These are phyloP conservation scores for Grantiella picta DNA, from an alignment of 2,113 vertebrate species.

Conservation along the genomic window DNA sequence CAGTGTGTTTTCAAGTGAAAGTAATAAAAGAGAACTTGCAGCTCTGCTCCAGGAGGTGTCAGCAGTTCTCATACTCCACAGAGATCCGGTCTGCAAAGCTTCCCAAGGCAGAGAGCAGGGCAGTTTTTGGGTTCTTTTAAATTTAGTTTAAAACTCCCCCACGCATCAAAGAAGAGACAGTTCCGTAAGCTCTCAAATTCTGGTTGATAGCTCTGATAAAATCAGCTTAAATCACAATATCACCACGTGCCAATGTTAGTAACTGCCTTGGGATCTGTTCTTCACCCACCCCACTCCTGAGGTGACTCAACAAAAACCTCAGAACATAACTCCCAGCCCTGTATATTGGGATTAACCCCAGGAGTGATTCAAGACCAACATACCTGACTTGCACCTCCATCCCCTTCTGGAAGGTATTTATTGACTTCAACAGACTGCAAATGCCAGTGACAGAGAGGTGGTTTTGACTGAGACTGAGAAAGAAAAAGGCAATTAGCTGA, in stretches of 20 bases:
- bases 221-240: background rate
- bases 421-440: conserved; percentile 62
- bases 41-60: background rate
- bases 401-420: conserved; percentile 60
- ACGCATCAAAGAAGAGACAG: background rate
- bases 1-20: background rate
- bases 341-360: background rate
- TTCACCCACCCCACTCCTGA: background rate
- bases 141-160: background rate
- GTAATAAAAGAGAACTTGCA: background rate
- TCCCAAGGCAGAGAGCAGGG: background rate
- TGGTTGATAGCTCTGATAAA: background rate
- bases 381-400: conserved; percentile 78
- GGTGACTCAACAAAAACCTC: background rate
- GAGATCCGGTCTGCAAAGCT: background rate
- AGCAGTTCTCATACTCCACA: background rate
- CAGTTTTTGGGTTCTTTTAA: too few relatives aligned
- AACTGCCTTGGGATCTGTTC: background rate
- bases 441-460: conserved; percentile 65
- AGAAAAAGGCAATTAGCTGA: background rate
- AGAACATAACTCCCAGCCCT: background rate
- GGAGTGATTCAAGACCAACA: background rate
- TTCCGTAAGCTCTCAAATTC: too few relatives aligned
- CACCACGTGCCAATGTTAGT: background rate
- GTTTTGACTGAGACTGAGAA: conserved; percentile 80